Base-by-base conservation (phyloP, 2,797 vertebrate genomes). In the Platyrinchus mystaceus region DNA sequence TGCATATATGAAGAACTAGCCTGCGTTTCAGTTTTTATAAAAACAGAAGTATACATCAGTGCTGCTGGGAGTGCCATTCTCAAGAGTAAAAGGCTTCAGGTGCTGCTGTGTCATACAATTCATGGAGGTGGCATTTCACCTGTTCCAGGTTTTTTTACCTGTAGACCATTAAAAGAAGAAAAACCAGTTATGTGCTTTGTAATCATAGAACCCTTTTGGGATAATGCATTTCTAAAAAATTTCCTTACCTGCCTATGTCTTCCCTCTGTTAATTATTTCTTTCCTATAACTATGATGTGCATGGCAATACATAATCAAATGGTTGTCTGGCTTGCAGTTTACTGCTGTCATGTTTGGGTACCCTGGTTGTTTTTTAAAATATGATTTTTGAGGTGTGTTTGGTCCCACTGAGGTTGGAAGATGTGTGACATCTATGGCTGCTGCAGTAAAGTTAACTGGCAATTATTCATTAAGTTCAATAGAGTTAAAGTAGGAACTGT, bases 281-380 rank as follows among this genome's bases (percentile, higher is more conserved):
- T 87, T 79, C 21, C 26, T 74, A 44, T n/a, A 63, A 13, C 26
- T 12, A 0, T 49, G 24, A 3, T 21, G 17, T 59, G 23, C 2
- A 0, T 32, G 58, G 27, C 34, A 74, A 2, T 14, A 7, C 18
- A 11, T 0, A 0, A 6, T 28, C 39, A 63, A 52, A 21, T 49
- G 12, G 37, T 49, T 1, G 2, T 37, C 27, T 67, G 12, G 9
- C 32, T 92, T 84, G 19, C 18, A 41, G 23, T 73, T 91, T 50
- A 10, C 47, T 64, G 68, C 4, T 4, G 27, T 62, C 22, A 3
- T 66, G 12, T 15, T 70, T 55, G 52, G 12, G 26, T 78, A 59
- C 89, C 50, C 23, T 73, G 18, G 9, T 37, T 80, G 16, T 10
- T 68, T 63, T 73, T 49, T 34, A 3, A 60, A 70, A 26, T 53